phyloP scores from a whole-genome alignment of 2,888 invertebrate species.

The Archips xylosteana region DNA sequence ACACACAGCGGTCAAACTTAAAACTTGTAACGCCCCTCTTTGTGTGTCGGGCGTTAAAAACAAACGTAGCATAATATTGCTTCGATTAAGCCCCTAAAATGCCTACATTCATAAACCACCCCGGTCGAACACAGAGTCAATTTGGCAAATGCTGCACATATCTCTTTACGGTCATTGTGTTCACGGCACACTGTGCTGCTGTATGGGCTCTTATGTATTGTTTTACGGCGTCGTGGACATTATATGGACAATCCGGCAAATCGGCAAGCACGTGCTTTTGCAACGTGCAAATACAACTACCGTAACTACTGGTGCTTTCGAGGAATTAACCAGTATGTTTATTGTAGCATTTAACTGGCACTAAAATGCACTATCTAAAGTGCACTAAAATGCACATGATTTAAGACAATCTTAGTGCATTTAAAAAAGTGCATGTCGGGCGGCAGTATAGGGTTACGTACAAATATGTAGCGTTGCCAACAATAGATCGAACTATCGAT shows the following conservation, averaged over 20 bases:
- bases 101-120: slow-evolving; percentile 36
- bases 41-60: background rate
- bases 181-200: slow-evolving; percentile 49
- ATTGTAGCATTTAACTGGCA: too few species aligned
- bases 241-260: slow-evolving; percentile 32
- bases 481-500: too few species aligned
- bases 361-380: too few species aligned
- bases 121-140: slow-evolving; percentile 49
- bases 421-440: too few species aligned
- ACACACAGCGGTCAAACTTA: too few species aligned
- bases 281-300: background rate
- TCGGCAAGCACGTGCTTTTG: slow-evolving; percentile 32
- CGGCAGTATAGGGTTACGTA: too few species aligned
- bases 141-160: slow-evolving; percentile 54
- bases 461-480: too few species aligned
- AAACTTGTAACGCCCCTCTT: too few species aligned
- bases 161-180: slow-evolving; percentile 50
- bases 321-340: too few species aligned
- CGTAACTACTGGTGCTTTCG: too few species aligned
- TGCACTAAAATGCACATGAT: too few species aligned
- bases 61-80: background rate
- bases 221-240: slow-evolving; percentile 36
- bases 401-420: too few species aligned
- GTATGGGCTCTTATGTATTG: slow-evolving; percentile 49
- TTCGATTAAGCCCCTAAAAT: background rate